These are phyloP conservation scores for Pseudorhiza aurosa DNA, from an alignment of 30 jellyfish, hydroid and myxozoan genomes.

Conservation along the genomic window DNA sequence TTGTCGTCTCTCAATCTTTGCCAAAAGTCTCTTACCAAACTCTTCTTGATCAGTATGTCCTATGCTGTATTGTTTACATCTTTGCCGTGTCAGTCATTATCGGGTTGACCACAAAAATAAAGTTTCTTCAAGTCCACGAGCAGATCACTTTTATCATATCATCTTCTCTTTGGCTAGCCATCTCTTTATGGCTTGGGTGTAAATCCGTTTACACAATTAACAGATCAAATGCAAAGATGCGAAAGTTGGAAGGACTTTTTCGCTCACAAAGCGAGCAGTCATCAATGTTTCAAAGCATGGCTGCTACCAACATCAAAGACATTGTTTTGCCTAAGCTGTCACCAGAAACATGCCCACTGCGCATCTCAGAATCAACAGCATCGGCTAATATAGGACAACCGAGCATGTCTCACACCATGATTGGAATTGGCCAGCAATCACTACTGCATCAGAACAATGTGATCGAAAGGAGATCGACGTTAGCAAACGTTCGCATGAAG, in stretches of 20 bases:
- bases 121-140: conserved; percentile 6
- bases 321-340: conserved; percentile 38
- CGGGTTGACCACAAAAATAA: conserved; percentile 51
- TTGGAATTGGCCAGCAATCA: neutral
- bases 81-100: conserved; percentile 61
- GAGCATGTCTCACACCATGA: neutral
- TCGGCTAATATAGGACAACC: neutral
- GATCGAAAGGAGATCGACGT: neutral
- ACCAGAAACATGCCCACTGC: conserved; percentile 18
- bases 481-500: neutral
- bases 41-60: conserved; percentile 71
- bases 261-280: conserved; percentile 15
- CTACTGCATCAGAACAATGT: too few species aligned
- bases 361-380: conserved; percentile 51
- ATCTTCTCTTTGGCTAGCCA: neutral
- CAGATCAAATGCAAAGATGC: neutral
- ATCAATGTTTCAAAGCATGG: conserved; percentile 4
- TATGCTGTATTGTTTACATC: conserved; percentile 53
- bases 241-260: conserved; percentile 17
- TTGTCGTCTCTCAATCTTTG: conserved; percentile 69
- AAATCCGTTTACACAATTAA: neutral
- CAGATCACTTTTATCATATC: conserved; percentile 17
- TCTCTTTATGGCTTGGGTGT: neutral
- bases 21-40: conserved; percentile 83
- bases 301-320: conserved; percentile 3